Conservation (phyloP, 35 echinoderm and acorn worm genomes). For the Diadema setosum region DNA sequence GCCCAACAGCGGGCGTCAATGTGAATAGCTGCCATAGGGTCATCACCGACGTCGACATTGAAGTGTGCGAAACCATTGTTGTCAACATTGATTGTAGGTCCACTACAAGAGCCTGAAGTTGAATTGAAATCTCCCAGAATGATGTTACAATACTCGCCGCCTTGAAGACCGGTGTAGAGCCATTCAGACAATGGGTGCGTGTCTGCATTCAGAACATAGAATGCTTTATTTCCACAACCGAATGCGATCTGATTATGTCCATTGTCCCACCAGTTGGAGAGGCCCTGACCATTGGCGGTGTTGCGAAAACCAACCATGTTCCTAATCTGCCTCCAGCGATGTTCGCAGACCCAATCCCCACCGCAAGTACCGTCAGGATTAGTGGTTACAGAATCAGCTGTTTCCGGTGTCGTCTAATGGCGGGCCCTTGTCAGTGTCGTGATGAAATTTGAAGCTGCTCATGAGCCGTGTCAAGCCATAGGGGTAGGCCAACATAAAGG, state of each 20-base stretch:
- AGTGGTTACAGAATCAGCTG: too few relatives aligned
- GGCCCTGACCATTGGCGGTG: neutral
- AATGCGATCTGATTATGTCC: conserved; percentile 56
- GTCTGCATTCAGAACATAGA: conserved; percentile 47
- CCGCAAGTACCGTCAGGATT: conserved; percentile 43
- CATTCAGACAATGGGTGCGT: neutral
- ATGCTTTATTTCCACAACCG: conserved; percentile 59
- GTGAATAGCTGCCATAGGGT: conserved; percentile 78
- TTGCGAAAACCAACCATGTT: conserved; percentile 69
- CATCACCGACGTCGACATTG: neutral
- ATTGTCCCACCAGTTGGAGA: conserved; percentile 68
- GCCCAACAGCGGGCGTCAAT: conserved; percentile 32
- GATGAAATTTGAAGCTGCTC: conserved; percentile 75
- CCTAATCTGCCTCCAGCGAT: conserved; percentile 55
- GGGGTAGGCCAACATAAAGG: conserved; percentile 74
- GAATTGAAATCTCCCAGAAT: conserved; percentile 28
- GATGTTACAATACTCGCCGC: conserved; percentile 59
- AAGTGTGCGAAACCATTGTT: neutral
- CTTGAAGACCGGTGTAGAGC: conserved; percentile 27
- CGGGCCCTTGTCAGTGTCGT: conserved; percentile 30
- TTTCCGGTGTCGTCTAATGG: too few relatives aligned
- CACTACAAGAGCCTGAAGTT: neutral
- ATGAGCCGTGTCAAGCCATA: conserved; percentile 69
- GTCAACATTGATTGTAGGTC: neutral
- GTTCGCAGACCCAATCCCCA: conserved; percentile 88